Percentiles rank a stretch among this genome's conserved stretches.
phyloP scores from a whole-genome alignment of 2,797 vertebrate genomes.

The Falco concolor region DNA sequence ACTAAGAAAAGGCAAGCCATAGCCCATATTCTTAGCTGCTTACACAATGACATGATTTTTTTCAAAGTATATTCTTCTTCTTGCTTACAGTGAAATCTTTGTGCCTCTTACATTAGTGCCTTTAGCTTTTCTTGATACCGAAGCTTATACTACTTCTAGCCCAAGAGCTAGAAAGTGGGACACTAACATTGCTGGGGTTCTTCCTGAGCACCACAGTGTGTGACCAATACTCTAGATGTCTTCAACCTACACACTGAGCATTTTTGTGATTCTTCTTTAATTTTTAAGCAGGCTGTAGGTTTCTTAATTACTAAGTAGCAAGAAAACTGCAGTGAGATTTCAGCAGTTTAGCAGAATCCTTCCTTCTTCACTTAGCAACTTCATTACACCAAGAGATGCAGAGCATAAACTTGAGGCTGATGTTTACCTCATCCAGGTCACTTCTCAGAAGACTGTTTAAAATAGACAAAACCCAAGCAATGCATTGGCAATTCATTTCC shows the following conservation, averaged over 20 bases:
- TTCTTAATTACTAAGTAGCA: background rate
- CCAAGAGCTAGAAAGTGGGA: background rate
- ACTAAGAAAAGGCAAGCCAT: background rate
- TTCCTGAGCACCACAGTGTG: background rate
- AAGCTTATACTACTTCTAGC: background rate
- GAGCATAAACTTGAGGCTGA: background rate
- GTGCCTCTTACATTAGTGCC: conserved; percentile 19
- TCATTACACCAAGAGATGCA: background rate
- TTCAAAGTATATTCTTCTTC: background rate
- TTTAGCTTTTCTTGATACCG: background rate
- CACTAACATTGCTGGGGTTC: background rate
- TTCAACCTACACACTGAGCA: background rate
- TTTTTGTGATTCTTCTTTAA: background rate
- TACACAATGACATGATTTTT: background rate
- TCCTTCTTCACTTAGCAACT: background rate
- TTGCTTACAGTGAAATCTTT: background rate
- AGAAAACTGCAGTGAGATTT: background rate
- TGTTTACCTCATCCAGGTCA: background rate
- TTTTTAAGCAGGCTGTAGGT: background rate
- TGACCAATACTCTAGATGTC: background rate
- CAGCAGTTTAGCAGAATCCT: background rate
- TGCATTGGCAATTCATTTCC: background rate
- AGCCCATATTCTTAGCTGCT: background rate
- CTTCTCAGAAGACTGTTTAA: background rate
- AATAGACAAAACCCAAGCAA: background rate